Evolutionary conservation across 2,113 vertebrate species (phyloP), one percentile per base, ranked within the genome.

Genomic region (Tringa solitaria): DNA sequence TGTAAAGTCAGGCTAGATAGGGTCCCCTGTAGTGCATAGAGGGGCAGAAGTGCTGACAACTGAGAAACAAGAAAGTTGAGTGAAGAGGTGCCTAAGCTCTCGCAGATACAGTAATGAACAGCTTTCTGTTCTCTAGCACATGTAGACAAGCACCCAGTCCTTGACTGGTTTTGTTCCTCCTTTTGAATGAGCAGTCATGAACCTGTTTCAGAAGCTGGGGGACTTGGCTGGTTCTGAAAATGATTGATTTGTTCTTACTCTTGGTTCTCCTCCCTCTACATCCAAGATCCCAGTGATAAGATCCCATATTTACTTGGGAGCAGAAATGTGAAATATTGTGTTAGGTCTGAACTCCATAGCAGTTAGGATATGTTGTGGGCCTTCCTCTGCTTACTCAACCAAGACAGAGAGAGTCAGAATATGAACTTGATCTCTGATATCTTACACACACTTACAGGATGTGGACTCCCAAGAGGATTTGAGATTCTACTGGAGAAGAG

Each of bases 401-500:
- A 19, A 30, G 16, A 33, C 53, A 79, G 45, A 82, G 7, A 14
- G 9, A 26, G 8, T 23, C 9, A 43, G 33, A 3, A 64, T 88
- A 72, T 30, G 63, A 84, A 69, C 9, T 43, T 53, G 20, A 35
- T 60, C 15, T 80, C 59, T 1, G 2, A 7, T 69, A 46, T 24
- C 28, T 60, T 22, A 88, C 53, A 24, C 12, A 33, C 0, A 0
- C 23, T 90, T 56, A 30, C 2, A 61, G 39, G 39, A 51, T 3
- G 5, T n/a, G 26, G 22, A 12, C 28, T 91, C 22, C 24, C 27
- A n/a, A 43, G 26, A 87, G 7, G 27, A 7, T 15, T 28, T 54
- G 22, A 78, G 37, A 14, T 18, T 61, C 19, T 74, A 22, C 28
- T 18, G 37, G 22, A 51, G 12, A 57, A 56, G 63, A 76, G 35